Base-by-base conservation (phyloP, 23 tunicate species). In the Styela plicata region DNA sequence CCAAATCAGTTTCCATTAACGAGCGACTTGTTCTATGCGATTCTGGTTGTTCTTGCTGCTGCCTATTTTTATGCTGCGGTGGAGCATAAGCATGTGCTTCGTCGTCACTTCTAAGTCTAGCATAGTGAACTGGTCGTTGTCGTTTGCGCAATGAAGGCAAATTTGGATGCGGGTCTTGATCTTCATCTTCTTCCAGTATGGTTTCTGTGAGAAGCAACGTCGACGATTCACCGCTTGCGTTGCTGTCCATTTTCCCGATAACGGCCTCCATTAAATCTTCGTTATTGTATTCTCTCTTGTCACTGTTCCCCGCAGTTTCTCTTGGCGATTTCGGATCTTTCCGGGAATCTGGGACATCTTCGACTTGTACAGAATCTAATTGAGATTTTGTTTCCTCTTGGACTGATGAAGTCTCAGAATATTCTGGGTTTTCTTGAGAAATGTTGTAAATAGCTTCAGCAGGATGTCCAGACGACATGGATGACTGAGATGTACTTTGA, bases 141-240 rank as follows among this genome's bases (percentile, higher is more conserved):
- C 36, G 34, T 32, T 71, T 71, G 5, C 77, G 77, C 35, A 37
- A 23, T 18, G 73, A n/a, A n/a, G 74, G 29, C 2, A 32, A 44
- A 5, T 7, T 74, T 27, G 33, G 57, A 17, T 29, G n/a, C 24
- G 30, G 33, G 37, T n/a, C 1, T 24, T 18, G 52, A 32, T 78
- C 84, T 79, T 88, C 93, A 68, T 89, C 94, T 73, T 84, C 94
- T 74, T 89, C 94, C 26, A 44, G 69, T 28, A 89, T 89, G 10
- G 94, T 84, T 63, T 84, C 85, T 65, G 88, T 74, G 13, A 89
- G 44, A 34, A 89, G 62, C 2, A 84, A 75, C 33, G 87, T 30
- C 35, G 69, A 64, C 24, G 62, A 80, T 70, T 80, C 83, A 17
- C 35, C 21, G 25, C 63, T 29, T 33, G 2, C 34, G 27, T 18